A percentile compares a stretch with the other conserved stretches of the same genome.
These are phyloP conservation scores for Stegodyphus mimosarum DNA, from an alignment of 1,140 invertebrate species.

Conservation along the genomic window DNA sequence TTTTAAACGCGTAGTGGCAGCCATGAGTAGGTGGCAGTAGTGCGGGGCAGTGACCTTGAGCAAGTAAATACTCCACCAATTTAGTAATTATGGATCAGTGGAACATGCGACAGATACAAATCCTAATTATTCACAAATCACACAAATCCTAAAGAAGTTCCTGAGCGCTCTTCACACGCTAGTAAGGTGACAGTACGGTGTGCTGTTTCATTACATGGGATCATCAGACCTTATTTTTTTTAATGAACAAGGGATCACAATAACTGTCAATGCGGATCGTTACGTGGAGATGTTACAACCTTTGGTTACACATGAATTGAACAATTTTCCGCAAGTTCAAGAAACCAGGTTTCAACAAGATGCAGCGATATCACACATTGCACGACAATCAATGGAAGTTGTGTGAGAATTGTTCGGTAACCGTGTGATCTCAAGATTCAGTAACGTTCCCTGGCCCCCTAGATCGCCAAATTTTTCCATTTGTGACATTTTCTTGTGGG, in stretches of 20 bases:
- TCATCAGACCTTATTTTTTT: conserved; percentile 25
- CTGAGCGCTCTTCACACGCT: neutral
- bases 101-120: neutral
- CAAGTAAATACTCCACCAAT: neutral
- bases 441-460: neutral
- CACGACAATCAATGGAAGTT: neutral
- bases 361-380: conserved; percentile 15
- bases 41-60: conserved; percentile 15
- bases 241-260: neutral
- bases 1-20: neutral
- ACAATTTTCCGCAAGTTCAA: neutral
- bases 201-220: neutral
- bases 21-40: neutral
- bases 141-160: neutral
- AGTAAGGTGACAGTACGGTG: conserved; percentile 32
- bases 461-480: neutral
- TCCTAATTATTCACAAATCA: neutral
- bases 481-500: neutral
- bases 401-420: conserved; percentile 4
- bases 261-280: conserved; percentile 17
- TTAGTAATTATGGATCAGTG: conserved; percentile 1
- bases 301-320: conserved; percentile 18
- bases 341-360: conserved; percentile 43
- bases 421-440: conserved; percentile 1
- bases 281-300: conserved; percentile 15